Conservation (phyloP, 2,888 invertebrate species). For the Ennomos fuscantarius region DNA sequence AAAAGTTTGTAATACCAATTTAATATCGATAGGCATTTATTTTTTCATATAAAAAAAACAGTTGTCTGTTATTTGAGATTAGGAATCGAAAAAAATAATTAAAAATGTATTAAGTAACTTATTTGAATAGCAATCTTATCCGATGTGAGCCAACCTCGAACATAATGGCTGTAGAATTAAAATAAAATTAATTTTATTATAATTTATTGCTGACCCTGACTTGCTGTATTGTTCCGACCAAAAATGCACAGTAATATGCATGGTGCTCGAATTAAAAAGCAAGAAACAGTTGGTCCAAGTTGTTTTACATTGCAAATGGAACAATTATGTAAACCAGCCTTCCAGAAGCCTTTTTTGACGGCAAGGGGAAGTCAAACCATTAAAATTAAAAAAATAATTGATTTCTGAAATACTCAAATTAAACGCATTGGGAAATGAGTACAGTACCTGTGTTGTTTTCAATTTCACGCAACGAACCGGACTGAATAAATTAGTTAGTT, state of each 20-base stretch:
- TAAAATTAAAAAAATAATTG: constrained; percentile 74
- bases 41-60: too few relatives aligned
- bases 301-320: constrained; percentile 82
- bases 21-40: too few relatives aligned
- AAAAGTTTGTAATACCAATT: too few relatives aligned
- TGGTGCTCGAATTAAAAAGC: constrained; percentile 55
- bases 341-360: constrained; percentile 72
- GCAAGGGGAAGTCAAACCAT: constrained; percentile 57
- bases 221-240: constrained; percentile 46
- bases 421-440: too few relatives aligned
- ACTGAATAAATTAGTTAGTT: too few relatives aligned
- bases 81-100: too few relatives aligned
- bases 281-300: constrained; percentile 67
- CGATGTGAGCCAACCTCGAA: not conserved
- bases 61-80: too few relatives aligned
- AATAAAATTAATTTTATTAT: constrained; percentile 51
- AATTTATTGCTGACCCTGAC: constrained; percentile 53
- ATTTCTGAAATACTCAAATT: constrained; percentile 38
- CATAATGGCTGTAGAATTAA: constrained; percentile 32
- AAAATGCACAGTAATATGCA: constrained; percentile 40
- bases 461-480: too few relatives aligned
- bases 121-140: constrained; percentile 11
- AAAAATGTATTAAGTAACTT: not conserved
- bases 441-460: too few relatives aligned
- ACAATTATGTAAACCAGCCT: constrained; percentile 81